Base-by-base conservation (phyloP, 2,797 vertebrate genomes). In the Lepus oiostolus region DNA sequence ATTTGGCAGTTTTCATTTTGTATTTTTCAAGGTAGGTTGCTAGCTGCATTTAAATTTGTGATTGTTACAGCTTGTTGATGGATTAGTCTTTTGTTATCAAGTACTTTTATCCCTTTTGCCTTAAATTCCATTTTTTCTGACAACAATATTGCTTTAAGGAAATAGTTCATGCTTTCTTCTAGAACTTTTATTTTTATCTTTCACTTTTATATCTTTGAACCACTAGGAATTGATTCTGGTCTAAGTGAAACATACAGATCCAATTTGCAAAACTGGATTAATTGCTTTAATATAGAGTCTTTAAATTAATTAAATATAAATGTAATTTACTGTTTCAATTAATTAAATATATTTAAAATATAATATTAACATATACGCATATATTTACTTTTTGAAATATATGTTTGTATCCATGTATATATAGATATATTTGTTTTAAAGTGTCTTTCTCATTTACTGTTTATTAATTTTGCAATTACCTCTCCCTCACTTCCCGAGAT, bases 111-210 rank as follows among this genome's bases (percentile, higher is more conserved):
- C 62, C 12, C 11, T 76, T 63, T 80, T 72, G 14, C 26, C n/a
- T 77, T 84, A 50, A 65, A 63, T 76, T 94, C 1, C 10, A 63
- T 13, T 30, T 75, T 79, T 82, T 26, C 54, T 85, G 80, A 62
- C 38, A 62, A 42, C 76, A 75, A 67, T 77, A 80, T 72, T 71
- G 35, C 77, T 70, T 42, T 30, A 32, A 65, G 75, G 30, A 52
- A 65, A 82, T 58, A 35, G 28, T 52, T 81, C 26, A 65, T 62
- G 10, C 50, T 70, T 95, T 85, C 50, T 79, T 60, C 24, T 54
- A 81, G 50, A 68, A n/a, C 26, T 80, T 92, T 67, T 21, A 71
- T 54, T 70, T 75, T 80, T 65, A 16, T 38, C 50, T 93, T 86
- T 79, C 14, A 63, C n/a, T 50, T 81, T 81, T 70, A 90, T 88